A percentile compares a stretch with the other conserved stretches of the same genome.
phyloP scores from a whole-genome alignment of 2,888 invertebrate species.

The Quadroppia sp. region DNA sequence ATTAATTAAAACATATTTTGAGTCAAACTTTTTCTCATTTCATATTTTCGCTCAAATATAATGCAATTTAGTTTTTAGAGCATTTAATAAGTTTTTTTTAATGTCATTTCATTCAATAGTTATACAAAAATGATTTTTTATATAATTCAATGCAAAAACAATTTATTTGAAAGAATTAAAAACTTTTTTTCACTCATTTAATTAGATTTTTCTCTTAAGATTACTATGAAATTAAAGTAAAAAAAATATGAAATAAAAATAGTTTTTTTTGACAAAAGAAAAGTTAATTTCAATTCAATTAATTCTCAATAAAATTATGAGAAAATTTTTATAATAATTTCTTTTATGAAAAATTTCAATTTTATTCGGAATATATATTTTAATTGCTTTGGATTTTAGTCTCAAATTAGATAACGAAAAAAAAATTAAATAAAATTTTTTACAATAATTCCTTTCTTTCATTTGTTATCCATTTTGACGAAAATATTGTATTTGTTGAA shows the following conservation, averaged over 20 bases:
- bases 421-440: background rate
- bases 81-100: background rate
- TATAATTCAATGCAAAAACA: background rate
- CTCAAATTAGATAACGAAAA: background rate
- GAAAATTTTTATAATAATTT: background rate
- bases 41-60: too few relatives aligned
- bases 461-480: background rate
- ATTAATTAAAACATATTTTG: background rate
- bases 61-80: constrained; percentile 1
- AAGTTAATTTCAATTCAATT: constrained; percentile 9
- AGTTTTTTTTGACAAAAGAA: constrained; percentile 1
- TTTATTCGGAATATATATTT: background rate
- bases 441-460: background rate
- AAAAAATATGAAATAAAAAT: background rate
- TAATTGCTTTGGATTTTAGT: background rate
- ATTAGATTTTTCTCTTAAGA: constrained; percentile 9
- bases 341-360: background rate
- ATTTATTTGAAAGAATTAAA: constrained; percentile 1
- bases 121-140: background rate
- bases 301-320: background rate
- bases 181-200: background rate
- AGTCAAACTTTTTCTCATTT: too few relatives aligned
- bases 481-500: constrained; percentile 1
- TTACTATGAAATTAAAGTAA: background rate
- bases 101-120: background rate